phyloP scores from a whole-genome alignment of 1,140 invertebrate genomes.

The Solenopsis invicta region DNA sequence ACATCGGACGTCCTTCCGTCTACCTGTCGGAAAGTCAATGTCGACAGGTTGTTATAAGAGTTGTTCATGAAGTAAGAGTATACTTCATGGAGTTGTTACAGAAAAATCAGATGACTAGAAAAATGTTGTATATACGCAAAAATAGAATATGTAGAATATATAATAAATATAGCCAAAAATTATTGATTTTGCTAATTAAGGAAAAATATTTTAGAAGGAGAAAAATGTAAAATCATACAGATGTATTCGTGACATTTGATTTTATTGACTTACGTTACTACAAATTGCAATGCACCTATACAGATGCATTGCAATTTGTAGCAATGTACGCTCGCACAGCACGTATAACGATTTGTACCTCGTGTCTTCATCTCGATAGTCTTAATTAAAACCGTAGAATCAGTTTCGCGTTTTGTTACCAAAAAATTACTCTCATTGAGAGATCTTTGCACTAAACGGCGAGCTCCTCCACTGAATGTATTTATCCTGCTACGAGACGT shows the following conservation, averaged over 20 bases:
- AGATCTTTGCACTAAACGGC: neutral
- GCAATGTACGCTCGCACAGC: neutral
- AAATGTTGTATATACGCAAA: neutral
- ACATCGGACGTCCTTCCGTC: constrained; percentile 51
- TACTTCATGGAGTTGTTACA: neutral
- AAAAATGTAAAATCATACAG: neutral
- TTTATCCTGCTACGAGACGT: neutral
- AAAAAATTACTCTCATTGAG: neutral
- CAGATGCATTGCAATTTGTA: neutral
- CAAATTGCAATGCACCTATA: neutral
- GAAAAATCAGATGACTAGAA: neutral
- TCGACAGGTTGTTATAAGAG: neutral
- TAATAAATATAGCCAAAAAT: neutral
- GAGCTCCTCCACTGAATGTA: neutral
- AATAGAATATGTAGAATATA: neutral
- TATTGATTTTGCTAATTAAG: neutral
- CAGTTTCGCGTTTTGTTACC: neutral
- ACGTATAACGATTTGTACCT: constrained; percentile 1
- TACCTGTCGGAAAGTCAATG: constrained; percentile 5
- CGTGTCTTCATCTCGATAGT: constrained; percentile 2
- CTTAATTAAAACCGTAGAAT: constrained; percentile 17
- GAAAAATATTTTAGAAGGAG: neutral
- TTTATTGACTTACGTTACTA: neutral
- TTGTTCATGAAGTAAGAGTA: no score
- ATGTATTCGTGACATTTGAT: neutral